A percentile compares a stretch with the other conserved stretches of the same genome.
Evolutionary conservation across 2,797 vertebrate species (phyloP).

Genomic region (Lepus oiostolus): DNA sequence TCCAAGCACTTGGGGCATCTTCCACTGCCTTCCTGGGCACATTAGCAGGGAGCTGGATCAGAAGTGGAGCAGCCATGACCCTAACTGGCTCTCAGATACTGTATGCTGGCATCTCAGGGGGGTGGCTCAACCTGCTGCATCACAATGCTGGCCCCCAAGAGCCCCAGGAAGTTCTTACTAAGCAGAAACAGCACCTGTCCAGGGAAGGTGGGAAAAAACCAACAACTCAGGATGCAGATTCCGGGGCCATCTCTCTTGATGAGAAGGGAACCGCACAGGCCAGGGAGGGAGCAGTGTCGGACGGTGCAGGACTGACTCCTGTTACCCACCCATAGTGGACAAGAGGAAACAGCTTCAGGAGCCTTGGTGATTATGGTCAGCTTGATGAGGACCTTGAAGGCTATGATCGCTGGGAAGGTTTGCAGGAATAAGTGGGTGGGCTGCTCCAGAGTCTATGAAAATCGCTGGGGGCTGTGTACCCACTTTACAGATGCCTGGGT

Average conservation of each 20-base stretch:
- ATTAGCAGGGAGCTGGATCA: too few relatives aligned
- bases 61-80: too few relatives aligned
- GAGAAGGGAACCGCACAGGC: not conserved
- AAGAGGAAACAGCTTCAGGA: slow-evolving; percentile 33
- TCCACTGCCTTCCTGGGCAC: too few relatives aligned
- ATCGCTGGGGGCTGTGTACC: too few relatives aligned
- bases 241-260: not conserved
- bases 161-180: not conserved
- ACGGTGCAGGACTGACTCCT: not conserved
- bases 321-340: not conserved
- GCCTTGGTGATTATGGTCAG: not conserved
- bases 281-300: not conserved
- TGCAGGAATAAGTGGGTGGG: not conserved
- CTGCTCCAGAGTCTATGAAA: not conserved
- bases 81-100: too few relatives aligned
- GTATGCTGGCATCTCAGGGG: too few relatives aligned
- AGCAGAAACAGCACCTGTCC: not conserved
- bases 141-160: not conserved
- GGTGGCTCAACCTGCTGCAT: too few relatives aligned
- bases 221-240: not conserved
- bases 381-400: not conserved
- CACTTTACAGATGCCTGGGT: too few relatives aligned
- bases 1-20: too few relatives aligned
- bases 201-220: not conserved
- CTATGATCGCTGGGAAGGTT: slow-evolving; percentile 9